Evolutionary conservation across 2,888 invertebrate species (phyloP), one percentile per base, ranked within the genome.

Genomic region (Pammene fasciana): DNA sequence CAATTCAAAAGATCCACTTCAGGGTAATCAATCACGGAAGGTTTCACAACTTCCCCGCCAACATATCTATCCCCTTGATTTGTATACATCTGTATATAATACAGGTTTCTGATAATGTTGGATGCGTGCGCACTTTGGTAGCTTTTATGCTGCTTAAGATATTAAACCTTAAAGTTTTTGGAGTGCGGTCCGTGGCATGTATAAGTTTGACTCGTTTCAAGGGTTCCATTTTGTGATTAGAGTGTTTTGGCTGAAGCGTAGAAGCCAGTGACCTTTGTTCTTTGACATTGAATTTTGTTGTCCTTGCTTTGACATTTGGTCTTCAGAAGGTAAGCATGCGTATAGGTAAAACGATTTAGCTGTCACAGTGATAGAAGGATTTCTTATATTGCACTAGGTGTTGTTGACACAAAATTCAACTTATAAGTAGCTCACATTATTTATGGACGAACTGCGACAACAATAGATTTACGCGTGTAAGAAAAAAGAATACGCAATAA

Each of bases 21-120:
- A 71, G 41, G 48, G 81, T 76, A 77, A 86, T 86, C 86, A 83
- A 86, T 86, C 86, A 86, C 75, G 72, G 16, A 50, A 71, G 74
- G 72, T 64, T 71, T 73, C 76, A 76, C 80, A 79, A 81, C 78
- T 81, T 79, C 81, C 75, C 75, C 74, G 41, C 59, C 65, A 68
- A 36, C 5, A 26, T 60, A 65, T 41, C 36, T 54, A 34, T 41
- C 65, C 34, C 52, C 65, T 60, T 48, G 14, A 26, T 55, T 65
- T 55, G 59, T 65, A 65, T 55, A 26, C 38, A n/a, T 18, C 3
- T 41, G 26, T 65, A 52, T 8, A 46, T 54, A 54, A 26, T 14
- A 38, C 52, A 48, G 26, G 65, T 64, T 34, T 48, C 36, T 10
- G 38, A 9, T 59, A 59, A 54, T 36, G 26, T 5, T 70, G 68